Base-by-base conservation (phyloP, 2,113 vertebrate species). In the Platichthys flesus region DNA sequence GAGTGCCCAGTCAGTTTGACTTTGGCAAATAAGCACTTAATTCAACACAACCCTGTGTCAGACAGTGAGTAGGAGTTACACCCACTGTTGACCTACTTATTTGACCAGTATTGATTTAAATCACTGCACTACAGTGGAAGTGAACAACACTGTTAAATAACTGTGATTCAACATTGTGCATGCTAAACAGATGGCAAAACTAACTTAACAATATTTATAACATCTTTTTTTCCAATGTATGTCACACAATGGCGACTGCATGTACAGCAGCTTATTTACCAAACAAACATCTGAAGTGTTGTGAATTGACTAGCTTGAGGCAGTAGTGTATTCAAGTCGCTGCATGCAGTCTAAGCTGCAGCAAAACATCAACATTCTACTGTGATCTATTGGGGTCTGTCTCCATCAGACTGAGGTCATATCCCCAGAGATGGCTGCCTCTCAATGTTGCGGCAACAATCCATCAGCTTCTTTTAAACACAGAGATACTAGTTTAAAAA, bases 391-490 rank as follows among this genome's bases (percentile, higher is more conserved):
- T 16, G 49, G 37, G 65, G 51, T 80, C 81, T 55, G 64, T 74
- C 49, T 63, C 21, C 0, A 6, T 28, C 47, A 54, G 49, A 62
- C 42, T 62, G 37, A 47, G 54, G 76, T 79, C 70, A 73, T 74
- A 79, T 63, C 61, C 62, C 26, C 28, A 71, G 21, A 63, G 74
- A 63, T 9, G 21, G 40, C 56, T 40, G 57, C 47, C 65, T 35
- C 66, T 79, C 42, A 61, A 45, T 20, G 18, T 4, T 76, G 40
- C 49, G 54, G 63, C 73, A 88, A 65, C 79, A 75, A 85, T 81
- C 72, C 74, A 84, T 88, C 81, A 79, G 64, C 55, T 23, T 24
- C 67, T 51, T 74, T 67, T 71, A 78, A 81, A 74, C 77, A 78
- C 81, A 68, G 45, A 18, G 60, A 24, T 23, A 70, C 3, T 63